Conservation (phyloP, 1,140 invertebrate species). For the Drosophila nigromelanica region DNA sequence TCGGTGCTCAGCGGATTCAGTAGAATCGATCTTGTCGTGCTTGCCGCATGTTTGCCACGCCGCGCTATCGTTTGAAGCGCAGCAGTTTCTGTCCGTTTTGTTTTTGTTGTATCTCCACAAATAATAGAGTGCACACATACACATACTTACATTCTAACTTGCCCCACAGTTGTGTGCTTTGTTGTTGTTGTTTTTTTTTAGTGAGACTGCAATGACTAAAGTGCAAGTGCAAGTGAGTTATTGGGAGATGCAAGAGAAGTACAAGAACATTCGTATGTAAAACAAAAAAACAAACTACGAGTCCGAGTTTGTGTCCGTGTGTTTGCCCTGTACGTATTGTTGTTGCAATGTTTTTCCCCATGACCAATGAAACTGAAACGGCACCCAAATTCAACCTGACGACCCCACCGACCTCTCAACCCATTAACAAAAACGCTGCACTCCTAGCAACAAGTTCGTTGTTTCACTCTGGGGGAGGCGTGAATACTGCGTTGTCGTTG, state of each 20-base stretch:
- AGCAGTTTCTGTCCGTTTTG: constrained; percentile 16
- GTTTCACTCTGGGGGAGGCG: constrained; percentile 23
- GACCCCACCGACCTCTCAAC: not conserved
- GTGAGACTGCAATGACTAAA: constrained; percentile 4
- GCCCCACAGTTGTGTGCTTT: not conserved
- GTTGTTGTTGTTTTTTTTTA: constrained; percentile 1
- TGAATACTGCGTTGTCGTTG: constrained; percentile 20
- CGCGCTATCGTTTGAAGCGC: constrained; percentile 29
- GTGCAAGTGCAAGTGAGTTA: constrained; percentile 36
- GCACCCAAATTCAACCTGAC: constrained; percentile 5
- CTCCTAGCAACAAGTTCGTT: constrained; percentile 2
- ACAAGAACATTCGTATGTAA: not conserved
- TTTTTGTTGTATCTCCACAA: constrained; percentile 29
- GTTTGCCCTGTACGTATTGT: constrained; percentile 1
- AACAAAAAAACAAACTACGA: constrained; percentile 1
- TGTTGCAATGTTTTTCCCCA: constrained; percentile 20
- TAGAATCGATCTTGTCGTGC: constrained; percentile 83
- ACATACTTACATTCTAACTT: constrained; percentile 21
- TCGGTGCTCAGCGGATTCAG: constrained; percentile 60
- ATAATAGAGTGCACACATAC: not conserved
- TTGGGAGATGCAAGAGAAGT: not conserved
- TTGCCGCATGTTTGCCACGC: constrained; percentile 59
- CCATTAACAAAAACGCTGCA: constrained; percentile 8
- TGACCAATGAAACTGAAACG: not conserved
- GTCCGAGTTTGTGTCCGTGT: not conserved